These are phyloP conservation scores for Philereme transversata DNA, from an alignment of 2,888 invertebrate genomes.

Conservation along the genomic window DNA sequence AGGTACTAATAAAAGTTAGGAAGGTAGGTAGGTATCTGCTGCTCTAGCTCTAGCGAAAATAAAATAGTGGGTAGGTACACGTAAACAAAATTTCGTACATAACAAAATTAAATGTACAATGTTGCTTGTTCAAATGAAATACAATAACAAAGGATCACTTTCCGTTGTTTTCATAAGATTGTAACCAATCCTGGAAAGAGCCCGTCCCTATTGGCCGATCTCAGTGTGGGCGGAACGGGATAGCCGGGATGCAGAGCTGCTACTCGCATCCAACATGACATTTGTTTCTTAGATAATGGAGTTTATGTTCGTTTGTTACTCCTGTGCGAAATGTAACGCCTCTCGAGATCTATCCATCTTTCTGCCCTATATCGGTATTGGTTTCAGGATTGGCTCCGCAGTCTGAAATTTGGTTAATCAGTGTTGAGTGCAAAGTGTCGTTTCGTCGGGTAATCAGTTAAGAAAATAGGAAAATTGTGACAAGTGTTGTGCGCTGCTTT, in stretches of 20 bases:
- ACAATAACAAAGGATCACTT: conserved; percentile 62
- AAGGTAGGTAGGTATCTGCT: conserved; percentile 1
- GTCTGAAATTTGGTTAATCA: conserved; percentile 45
- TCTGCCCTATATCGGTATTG: conserved; percentile 60
- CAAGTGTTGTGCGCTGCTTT: conserved; percentile 13
- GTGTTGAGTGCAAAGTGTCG: conserved; percentile 38
- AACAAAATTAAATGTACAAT: conserved; percentile 36
- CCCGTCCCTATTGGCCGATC: conserved; percentile 59
- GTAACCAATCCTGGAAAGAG: conserved; percentile 71
- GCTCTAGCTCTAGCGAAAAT: neutral
- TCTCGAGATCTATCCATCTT: conserved; percentile 56
- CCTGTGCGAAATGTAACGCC: conserved; percentile 66
- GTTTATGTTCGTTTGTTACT: conserved; percentile 54
- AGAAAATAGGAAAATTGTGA: conserved; percentile 13
- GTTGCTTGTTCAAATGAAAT: conserved; percentile 64
- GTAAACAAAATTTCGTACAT: conserved; percentile 12
- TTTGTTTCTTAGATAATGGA: conserved; percentile 56
- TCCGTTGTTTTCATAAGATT: conserved; percentile 62
- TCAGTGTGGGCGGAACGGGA: conserved; percentile 63
- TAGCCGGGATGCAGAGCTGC: conserved; percentile 60
- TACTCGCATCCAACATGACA: conserved; percentile 49
- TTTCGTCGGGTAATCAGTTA: conserved; percentile 6
- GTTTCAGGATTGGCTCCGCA: conserved; percentile 61
- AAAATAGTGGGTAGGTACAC: neutral
- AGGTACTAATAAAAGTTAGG: neutral